A percentile compares a stretch with the other conserved stretches of the same genome.
These are phyloP conservation scores for Rhynchotus rufescens DNA, from an alignment of 2,797 vertebrate species.

Conservation along the genomic window DNA sequence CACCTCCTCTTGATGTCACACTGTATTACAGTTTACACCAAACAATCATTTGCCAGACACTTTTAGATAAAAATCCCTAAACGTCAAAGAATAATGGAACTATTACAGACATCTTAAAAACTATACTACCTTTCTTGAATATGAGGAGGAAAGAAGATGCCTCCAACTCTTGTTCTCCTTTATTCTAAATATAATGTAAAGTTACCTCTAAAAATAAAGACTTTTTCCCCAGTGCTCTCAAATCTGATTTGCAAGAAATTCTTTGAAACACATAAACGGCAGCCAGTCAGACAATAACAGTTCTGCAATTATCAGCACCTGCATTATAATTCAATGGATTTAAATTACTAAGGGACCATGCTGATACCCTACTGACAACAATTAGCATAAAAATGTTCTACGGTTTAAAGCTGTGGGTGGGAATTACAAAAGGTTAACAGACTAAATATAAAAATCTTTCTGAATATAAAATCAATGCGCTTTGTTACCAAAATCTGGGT, in stretches of 20 bases:
- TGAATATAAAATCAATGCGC: constrained; percentile 81
- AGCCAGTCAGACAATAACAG: constrained; percentile 76
- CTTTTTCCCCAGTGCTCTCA: constrained; percentile 18
- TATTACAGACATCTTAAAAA: not conserved
- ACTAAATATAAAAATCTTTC: constrained; percentile 81
- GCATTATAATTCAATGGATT: constrained; percentile 73
- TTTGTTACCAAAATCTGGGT: constrained; percentile 77
- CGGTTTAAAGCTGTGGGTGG: constrained; percentile 77
- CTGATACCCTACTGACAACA: constrained; percentile 78
- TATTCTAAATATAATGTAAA: not conserved
- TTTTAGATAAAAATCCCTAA: not conserved
- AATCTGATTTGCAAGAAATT: constrained; percentile 64
- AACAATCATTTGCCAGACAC: not conserved
- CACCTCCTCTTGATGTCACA: not conserved
- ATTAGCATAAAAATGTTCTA: constrained; percentile 75
- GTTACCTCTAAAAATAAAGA: not conserved
- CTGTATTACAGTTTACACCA: not conserved
- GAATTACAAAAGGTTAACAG: constrained; percentile 83
- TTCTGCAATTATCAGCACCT: constrained; percentile 80
- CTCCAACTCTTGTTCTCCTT: not conserved
- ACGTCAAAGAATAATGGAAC: not conserved
- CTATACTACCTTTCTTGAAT: not conserved
- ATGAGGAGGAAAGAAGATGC: not conserved
- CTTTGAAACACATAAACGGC: constrained; percentile 69
- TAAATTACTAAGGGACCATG: constrained; percentile 67